Conservation (phyloP, 2,888 invertebrate species). For the Cartodere bifasciata region DNA sequence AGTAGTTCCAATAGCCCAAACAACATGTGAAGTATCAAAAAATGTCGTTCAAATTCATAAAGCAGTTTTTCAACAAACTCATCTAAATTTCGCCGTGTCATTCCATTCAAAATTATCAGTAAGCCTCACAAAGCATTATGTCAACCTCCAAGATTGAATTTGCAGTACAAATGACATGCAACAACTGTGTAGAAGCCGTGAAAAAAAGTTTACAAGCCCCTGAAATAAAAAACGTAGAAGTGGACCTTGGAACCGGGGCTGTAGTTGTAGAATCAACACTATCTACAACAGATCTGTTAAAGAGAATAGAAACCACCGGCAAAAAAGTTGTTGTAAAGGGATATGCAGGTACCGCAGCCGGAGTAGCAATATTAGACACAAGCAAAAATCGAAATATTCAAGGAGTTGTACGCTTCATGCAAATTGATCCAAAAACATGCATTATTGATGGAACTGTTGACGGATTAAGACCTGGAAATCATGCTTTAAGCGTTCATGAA, state of each 20-base stretch:
- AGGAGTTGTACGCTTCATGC: constrained; percentile 69
- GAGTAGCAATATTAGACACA: constrained; percentile 62
- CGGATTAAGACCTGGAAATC: constrained; percentile 52
- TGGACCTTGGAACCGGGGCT: constrained; percentile 48
- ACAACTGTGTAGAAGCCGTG: constrained; percentile 40
- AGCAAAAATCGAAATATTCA: constrained; percentile 33
- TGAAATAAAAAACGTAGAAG: constrained; percentile 38
- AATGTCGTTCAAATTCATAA: too few species aligned
- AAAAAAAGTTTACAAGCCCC: constrained; percentile 33
- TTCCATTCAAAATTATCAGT: too few species aligned
- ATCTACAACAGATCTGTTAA: constrained; percentile 44
- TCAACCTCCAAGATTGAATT: constrained; percentile 45
- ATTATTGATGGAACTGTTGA: constrained; percentile 78
- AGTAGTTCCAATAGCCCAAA: too few species aligned
- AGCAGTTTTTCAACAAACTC: too few species aligned
- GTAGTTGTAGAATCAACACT: constrained; percentile 56
- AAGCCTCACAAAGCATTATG: too few species aligned
- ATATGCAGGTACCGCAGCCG: constrained; percentile 53
- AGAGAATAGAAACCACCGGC: constrained; percentile 45
- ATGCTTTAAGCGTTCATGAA: constrained; percentile 53
- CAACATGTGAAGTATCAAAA: too few species aligned
- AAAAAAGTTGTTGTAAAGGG: constrained; percentile 66
- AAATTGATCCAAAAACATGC: constrained; percentile 43
- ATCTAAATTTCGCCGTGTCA: too few species aligned
- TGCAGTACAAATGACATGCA: constrained; percentile 49